Base-by-base conservation (phyloP, 2,797 vertebrate genomes). In the Bucorvus abyssinicus region DNA sequence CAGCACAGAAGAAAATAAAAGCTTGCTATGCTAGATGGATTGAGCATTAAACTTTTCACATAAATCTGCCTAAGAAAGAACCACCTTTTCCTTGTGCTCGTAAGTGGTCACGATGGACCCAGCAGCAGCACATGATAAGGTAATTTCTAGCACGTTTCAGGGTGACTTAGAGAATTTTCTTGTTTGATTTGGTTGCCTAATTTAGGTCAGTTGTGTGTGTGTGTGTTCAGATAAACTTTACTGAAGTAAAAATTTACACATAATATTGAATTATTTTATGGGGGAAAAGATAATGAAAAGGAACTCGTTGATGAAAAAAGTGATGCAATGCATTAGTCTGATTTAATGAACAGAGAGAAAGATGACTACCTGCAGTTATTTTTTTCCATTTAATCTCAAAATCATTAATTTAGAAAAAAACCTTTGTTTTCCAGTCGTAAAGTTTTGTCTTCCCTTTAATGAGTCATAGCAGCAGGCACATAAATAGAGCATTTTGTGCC, bases 401-500 rank as follows among this genome's bases (percentile, higher is more conserved):
- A 93, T 68, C 75, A 80, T 80, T 82, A 74, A 47, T 93, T 88
- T 86, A 44, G 55, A 30, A 73, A 75, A 94, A 93, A 42, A 8
- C 79, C 79, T 69, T 38, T 42, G 3, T 85, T 95, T 94, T 89
- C 53, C 42, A 52, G 19, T n/a, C 64, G 32, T 64, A 80, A 87
- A 86, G 56, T 57, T 95, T 97, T 88, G 44, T 52, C 36, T 76
- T 94, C 59, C 52, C 57, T 87, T 93, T 86, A 94, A 89, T 95
- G 80, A 91, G 63, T 94, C 71, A 79, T 94, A 96, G 89, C 52
- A 91, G 47, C 52, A 95, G 74, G 26, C 24, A 88, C 22, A 91
- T 84, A 91, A 93, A 87, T 89, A 64, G 86, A 92, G 12, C 27
- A 74, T 82, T 95, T 96, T 93, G 80, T 8, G 26, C 71, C 78